Evolutionary conservation across 1,140 invertebrate genomes (phyloP).

Genomic region (Chironomus tepperi): DNA sequence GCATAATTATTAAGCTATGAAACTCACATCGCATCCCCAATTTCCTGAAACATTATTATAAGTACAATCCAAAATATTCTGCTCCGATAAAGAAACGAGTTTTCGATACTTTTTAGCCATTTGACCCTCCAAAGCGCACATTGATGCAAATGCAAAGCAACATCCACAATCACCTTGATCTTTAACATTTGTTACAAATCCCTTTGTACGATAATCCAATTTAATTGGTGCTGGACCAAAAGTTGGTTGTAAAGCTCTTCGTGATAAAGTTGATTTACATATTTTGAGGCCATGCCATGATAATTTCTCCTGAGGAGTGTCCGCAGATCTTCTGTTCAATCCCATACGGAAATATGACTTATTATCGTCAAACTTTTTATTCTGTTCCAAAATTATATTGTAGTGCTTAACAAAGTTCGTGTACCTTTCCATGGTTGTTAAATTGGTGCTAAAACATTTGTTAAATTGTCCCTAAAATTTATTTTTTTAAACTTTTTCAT

Average conservation of each 20-base stretch:
- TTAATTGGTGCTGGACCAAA: neutral
- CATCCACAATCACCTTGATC: conserved; percentile 85
- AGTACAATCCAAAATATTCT: conserved; percentile 88
- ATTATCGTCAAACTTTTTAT: neutral
- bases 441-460: no score
- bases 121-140: conserved; percentile 87
- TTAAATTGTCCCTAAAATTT: no score
- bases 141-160: conserved; percentile 80
- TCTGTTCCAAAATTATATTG: neutral
- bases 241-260: neutral
- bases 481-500: no score
- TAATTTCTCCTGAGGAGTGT: neutral
- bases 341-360: neutral
- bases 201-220: neutral
- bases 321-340: neutral
- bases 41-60: neutral
- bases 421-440: no score
- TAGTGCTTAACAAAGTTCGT: no score
- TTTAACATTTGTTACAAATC: conserved; percentile 49
- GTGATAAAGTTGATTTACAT: neutral
- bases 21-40: neutral
- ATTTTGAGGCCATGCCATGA: neutral
- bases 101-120: conserved; percentile 71
- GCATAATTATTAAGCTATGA: no score
- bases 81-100: conserved; percentile 83